phyloP scores from a whole-genome alignment of 1,140 invertebrate genomes.

The Hypsibius dujardini region DNA sequence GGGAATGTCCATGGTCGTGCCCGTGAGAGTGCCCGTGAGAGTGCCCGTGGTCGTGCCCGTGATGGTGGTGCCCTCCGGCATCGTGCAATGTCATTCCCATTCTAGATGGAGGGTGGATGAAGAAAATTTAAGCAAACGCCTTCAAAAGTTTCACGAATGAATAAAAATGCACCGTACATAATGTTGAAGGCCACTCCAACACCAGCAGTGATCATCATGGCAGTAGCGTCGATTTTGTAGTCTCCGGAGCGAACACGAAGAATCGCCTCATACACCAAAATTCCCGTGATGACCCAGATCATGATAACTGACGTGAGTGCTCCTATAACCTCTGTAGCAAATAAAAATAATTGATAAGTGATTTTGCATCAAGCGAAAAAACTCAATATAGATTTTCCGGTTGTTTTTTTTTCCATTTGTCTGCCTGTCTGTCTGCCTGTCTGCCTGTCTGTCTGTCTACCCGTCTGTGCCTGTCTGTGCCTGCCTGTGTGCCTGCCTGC shows the following conservation, averaged over 20 bases:
- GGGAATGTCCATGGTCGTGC: conserved; percentile 31
- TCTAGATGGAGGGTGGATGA: conserved; percentile 35
- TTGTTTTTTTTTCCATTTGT: conserved; percentile 20
- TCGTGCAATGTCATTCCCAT: conserved; percentile 80
- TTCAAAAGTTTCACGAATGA: conserved; percentile 10
- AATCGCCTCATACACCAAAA: conserved; percentile 78
- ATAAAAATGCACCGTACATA: conserved; percentile 49
- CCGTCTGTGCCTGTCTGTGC: too few species aligned
- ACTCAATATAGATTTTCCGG: background rate
- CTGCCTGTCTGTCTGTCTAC: too few species aligned
- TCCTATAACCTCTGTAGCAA: conserved; percentile 66
- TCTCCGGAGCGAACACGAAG: conserved; percentile 57
- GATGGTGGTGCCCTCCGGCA: conserved; percentile 41
- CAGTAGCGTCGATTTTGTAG: conserved; percentile 33
- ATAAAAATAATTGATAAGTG: background rate
- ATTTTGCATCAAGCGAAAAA: background rate
- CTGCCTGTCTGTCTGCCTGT: background rate
- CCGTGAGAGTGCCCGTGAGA: conserved; percentile 25
- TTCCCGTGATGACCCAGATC: conserved; percentile 91
- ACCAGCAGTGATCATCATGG: conserved; percentile 87
- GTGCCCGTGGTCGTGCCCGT: conserved; percentile 29
- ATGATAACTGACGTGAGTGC: conserved; percentile 81
- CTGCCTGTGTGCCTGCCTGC: too few species aligned
- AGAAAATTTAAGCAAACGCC: conserved; percentile 28
- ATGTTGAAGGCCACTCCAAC: conserved; percentile 81